Conservation (phyloP, 1,140 invertebrate genomes). For the Anastatus disparis region DNA sequence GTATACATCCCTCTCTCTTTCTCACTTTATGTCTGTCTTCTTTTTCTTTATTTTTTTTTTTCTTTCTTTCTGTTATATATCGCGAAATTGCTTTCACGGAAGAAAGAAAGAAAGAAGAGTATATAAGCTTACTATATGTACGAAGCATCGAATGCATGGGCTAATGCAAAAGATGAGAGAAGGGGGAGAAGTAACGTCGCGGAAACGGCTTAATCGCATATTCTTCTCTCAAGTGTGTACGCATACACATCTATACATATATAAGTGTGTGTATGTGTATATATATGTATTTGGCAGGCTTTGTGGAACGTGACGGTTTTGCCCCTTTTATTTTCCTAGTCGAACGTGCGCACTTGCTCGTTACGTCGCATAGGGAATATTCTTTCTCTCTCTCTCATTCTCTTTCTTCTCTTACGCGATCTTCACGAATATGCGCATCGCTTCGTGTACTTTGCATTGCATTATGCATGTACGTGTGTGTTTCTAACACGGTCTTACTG, state of each 20-base stretch:
- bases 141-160: constrained; percentile 17
- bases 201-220: constrained; percentile 39
- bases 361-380: constrained; percentile 15
- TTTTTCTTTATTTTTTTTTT: constrained; percentile 39
- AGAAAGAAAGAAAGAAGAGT: neutral
- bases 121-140: constrained; percentile 27
- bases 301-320: constrained; percentile 30
- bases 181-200: constrained; percentile 26
- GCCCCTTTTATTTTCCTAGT: constrained; percentile 9
- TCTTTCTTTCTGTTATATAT: neutral
- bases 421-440: constrained; percentile 4
- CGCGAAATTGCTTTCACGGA: constrained; percentile 40
- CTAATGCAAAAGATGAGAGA: constrained; percentile 20
- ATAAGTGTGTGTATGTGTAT: no score
- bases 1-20: constrained; percentile 34
- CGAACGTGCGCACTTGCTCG: neutral
- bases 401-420: no score
- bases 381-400: no score
- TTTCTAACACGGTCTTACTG: neutral
- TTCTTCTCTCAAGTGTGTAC: constrained; percentile 5
- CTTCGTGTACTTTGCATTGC: constrained; percentile 16
- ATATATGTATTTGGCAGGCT: neutral
- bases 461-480: constrained; percentile 22
- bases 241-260: neutral
- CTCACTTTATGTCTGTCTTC: constrained; percentile 48